These are phyloP conservation scores for Hirtodrosophila duncani DNA, from an alignment of 2,888 invertebrate species.

Conservation along the genomic window DNA sequence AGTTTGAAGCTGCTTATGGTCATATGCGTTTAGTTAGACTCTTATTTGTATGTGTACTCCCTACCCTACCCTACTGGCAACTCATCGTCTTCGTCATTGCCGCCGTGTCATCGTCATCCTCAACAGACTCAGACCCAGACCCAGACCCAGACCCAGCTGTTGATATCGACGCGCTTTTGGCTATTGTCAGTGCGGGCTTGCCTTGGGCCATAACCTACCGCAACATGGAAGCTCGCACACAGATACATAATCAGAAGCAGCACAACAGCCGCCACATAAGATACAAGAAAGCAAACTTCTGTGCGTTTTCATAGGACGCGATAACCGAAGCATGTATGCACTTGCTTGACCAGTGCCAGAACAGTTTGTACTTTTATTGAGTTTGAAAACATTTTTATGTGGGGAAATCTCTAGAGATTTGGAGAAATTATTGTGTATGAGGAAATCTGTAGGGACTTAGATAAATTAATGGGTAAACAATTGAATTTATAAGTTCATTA, in stretches of 20 bases:
- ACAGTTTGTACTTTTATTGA: too few relatives aligned
- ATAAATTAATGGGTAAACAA: too few relatives aligned
- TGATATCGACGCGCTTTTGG: constrained; percentile 45
- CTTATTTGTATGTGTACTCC: background rate
- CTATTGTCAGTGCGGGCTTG: constrained; percentile 41
- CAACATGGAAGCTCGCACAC: constrained; percentile 49
- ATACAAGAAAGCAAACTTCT: background rate
- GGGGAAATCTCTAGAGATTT: too few relatives aligned
- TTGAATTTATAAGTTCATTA: too few relatives aligned
- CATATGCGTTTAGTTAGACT: constrained; percentile 6
- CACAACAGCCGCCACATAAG: background rate
- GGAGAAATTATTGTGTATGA: too few relatives aligned
- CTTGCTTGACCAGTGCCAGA: too few relatives aligned
- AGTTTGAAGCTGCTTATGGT: background rate
- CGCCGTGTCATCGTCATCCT: constrained; percentile 15
- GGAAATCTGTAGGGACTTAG: too few relatives aligned
- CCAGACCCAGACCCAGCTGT: constrained; percentile 30
- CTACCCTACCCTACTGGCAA: background rate
- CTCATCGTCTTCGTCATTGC: constrained; percentile 35
- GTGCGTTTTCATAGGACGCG: too few relatives aligned
- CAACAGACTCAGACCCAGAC: constrained; percentile 10
- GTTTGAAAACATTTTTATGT: too few relatives aligned
- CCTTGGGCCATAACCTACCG: constrained; percentile 63
- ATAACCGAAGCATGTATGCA: too few relatives aligned
- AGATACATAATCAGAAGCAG: constrained; percentile 8